Evolutionary conservation across 2,797 vertebrate genomes (phyloP), one percentile per base, ranked within the genome.

Genomic region (Anniella stebbinsi): DNA sequence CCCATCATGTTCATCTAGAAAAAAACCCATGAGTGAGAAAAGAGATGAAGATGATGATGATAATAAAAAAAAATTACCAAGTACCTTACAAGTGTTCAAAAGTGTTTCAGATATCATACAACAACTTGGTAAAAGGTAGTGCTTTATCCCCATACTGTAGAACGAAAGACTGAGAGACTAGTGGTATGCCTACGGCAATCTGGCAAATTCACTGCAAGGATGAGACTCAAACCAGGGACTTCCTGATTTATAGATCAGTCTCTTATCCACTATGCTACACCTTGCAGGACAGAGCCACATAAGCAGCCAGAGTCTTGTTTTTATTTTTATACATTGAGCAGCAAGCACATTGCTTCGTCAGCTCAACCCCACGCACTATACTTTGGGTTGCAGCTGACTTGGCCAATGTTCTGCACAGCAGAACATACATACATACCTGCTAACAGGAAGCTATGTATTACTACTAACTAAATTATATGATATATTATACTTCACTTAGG

Each of bases 401-500:
- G 17, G 17, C n/a, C 38, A 41, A 45, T 30, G 18, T 57, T 78
- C 82, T 75, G n/a, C 21, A 60, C 13, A 11, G 76, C 66, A 48
- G n/a, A 77, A 23, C 4, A 41, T 15, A n/a, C 2, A 33, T 15
- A 3, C 0, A 1, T 36, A 82, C 66, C 67, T 69, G 66, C 18
- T 0, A 1, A 67, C 72, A 41, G n/a, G 23, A 91, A 89, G 11
- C 38, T 7, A 93, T 73, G 36, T 73, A 91, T 88, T 77, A 88
- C 75, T 13, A 75, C 54, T 66, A 86, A 87, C 25, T 87, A 30
- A 85, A 90, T 88, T 48, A 51, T 83, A 82, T 23, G 82, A 81
- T 57, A 75, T 13, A 0, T 48, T 82, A 78, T 80, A 51, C 51
- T 66, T 66, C 38, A 48, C 54, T 84, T 6, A 2, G 48, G 88